Base-by-base conservation (phyloP, 2,113 vertebrate genomes). In the Coptodon rendalli region DNA sequence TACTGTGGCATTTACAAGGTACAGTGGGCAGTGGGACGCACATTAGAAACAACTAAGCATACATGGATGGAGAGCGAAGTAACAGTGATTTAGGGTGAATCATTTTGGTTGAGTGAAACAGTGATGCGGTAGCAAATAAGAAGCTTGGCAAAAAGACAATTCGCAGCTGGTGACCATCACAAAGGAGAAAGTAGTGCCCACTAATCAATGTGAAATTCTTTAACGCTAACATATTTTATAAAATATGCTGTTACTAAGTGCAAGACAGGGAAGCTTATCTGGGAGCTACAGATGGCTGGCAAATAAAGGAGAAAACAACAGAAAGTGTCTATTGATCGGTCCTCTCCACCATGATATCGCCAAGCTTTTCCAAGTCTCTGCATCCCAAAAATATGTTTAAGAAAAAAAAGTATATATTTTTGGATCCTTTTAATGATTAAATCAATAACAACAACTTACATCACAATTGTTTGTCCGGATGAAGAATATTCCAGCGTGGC, bases 1-100 rank as follows among this genome's bases (percentile, higher is more conserved):
- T 61, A 88, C 87, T 91, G 89, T 96, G 94, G 92, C 93, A 94
- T 96, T 95, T 95, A 93, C 92, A 94, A 94, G 92, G 93, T 93
- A 94, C 92, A 91, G 94, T 92, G 94, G 92, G 90, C 93, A 93
- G 91, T 86, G 86, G 90, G 91, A 91, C 10, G 54, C 90, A 88
- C 93, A 93, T 94, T 92, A 95, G 92, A 95, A 82, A 91, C 59
- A 89, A 94, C 78, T 84, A 88, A 83, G 88, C 68, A 86, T 81
- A 86, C 66, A 85, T 17, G 82, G 87, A 86, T 80, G 66, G 84
- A 88, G 52, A 86, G 81, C n/a, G 83, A 50, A 71, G 87, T 81
- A 79, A 38, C 82, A 83, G 88, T 73, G 91, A 91, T 59, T 38
- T 3, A 16, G 78, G 53, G 36, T 89, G 84, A 94, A 71, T 91